Conservation (phyloP, 2,797 vertebrate genomes). For the Lacerta agilis region DNA sequence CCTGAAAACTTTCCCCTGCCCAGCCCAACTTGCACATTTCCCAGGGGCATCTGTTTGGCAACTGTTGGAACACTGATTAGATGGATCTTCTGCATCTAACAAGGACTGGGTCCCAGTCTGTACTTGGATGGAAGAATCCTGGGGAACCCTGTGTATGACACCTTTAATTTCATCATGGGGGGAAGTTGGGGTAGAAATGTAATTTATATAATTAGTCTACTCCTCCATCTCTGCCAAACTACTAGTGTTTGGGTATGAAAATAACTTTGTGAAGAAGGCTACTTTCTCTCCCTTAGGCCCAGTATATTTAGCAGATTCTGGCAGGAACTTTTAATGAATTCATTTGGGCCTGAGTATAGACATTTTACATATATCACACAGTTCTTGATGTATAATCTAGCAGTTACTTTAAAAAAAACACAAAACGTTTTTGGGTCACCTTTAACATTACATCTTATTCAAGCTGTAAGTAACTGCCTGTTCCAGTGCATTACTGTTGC, state of each 20-base stretch:
- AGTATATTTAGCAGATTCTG: background rate
- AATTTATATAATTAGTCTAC: background rate
- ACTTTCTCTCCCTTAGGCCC: background rate
- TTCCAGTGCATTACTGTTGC: conserved; percentile 38
- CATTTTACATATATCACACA: background rate
- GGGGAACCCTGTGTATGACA: background rate
- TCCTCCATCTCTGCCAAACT: background rate
- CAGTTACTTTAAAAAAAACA: conserved; percentile 27
- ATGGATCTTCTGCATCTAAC: background rate
- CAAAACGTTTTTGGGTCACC: conserved; percentile 29
- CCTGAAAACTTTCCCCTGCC: too few relatives aligned
- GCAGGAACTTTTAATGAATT: background rate
- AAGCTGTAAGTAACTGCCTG: conserved; percentile 43
- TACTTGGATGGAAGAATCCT: background rate
- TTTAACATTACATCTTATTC: conserved; percentile 46
- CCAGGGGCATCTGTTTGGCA: background rate
- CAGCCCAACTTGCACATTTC: background rate
- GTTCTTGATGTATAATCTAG: conserved; percentile 7
- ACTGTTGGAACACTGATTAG: background rate
- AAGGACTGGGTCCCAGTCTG: background rate
- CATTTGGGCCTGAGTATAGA: background rate
- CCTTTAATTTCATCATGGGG: background rate
- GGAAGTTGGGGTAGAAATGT: background rate
- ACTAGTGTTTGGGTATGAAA: background rate
- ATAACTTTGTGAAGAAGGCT: background rate